Percentiles rank a stretch among this genome's conserved stretches.
Conservation (phyloP, 2,888 invertebrate species). For the Meghimatium bilineatum region DNA sequence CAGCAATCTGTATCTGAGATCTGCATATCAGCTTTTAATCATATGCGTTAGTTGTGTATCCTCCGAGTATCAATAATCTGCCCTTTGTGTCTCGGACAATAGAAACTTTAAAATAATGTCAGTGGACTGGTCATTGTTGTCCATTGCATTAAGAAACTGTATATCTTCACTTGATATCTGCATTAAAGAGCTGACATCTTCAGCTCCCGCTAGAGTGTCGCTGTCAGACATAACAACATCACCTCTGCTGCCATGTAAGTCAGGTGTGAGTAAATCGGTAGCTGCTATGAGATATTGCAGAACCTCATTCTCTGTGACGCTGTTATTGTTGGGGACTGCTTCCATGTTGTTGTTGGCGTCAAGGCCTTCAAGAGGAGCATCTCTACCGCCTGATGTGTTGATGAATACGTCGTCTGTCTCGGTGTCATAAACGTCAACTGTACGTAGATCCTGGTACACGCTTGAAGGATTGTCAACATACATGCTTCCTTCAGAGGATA, state of each 20-base stretch:
- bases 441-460: background rate
- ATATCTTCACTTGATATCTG: slow-evolving; percentile 42
- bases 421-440: slow-evolving; percentile 17
- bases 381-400: background rate
- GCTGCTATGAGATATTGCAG: background rate
- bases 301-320: background rate
- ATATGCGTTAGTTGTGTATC: no score
- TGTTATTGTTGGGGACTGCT: background rate
- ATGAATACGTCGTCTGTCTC: slow-evolving; percentile 39
- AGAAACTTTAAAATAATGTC: background rate
- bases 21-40: no score
- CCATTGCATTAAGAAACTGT: background rate
- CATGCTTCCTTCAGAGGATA: slow-evolving; percentile 29
- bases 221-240: background rate
- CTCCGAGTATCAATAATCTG: background rate
- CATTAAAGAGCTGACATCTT: slow-evolving; percentile 38
- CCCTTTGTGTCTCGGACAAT: background rate
- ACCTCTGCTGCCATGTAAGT: background rate
- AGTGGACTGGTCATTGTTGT: background rate
- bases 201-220: background rate
- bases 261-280: background rate
- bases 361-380: background rate
- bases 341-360: slow-evolving; percentile 31
- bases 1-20: no score
- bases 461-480: background rate